phyloP scores from a whole-genome alignment of 1,140 invertebrate genomes.

The Aphis craccivora region DNA sequence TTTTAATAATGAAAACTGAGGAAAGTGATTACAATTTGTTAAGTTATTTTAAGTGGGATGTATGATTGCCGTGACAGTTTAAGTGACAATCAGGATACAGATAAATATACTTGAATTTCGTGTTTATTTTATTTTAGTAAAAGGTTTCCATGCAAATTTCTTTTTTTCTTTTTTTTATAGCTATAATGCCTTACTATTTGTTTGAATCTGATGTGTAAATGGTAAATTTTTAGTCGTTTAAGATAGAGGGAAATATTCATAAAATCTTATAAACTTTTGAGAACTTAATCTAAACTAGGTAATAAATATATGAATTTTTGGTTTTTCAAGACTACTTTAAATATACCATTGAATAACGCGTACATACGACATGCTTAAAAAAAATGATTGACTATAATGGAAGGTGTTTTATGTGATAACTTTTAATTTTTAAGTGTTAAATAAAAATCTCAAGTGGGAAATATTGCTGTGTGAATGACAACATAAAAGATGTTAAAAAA shows the following conservation, averaged over 20 bases:
- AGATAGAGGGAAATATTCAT: neutral
- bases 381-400: neutral
- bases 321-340: neutral
- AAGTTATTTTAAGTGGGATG: neutral
- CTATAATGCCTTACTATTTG: neutral
- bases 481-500: neutral
- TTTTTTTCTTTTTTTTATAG: neutral
- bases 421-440: neutral
- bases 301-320: neutral
- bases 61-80: neutral
- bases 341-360: neutral
- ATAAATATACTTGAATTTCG: neutral
- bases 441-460: neutral
- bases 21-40: neutral
- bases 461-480: neutral
- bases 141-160: neutral
- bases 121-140: neutral
- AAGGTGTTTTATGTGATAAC: neutral
- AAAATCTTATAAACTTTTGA: neutral
- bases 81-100: neutral
- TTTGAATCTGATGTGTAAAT: neutral
- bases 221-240: too few species aligned
- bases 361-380: neutral
- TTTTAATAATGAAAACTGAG: neutral
- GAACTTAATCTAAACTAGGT: neutral